Evolutionary conservation across 1,140 invertebrate genomes (phyloP), one percentile per base, ranked within the genome.

Genomic region (Caenorhabditis remanei): DNA sequence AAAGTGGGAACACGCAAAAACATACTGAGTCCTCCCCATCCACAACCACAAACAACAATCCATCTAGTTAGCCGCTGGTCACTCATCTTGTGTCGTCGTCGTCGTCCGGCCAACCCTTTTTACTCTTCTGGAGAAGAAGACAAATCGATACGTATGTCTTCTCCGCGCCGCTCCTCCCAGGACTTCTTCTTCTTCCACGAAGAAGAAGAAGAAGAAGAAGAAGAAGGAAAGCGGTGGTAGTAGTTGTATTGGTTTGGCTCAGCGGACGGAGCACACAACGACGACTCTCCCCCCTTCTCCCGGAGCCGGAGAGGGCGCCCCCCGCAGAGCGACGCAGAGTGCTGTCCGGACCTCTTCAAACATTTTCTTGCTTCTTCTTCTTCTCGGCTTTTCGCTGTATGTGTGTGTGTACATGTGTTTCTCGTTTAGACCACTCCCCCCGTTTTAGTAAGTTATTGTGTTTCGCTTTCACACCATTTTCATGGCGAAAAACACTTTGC

Each of bases 141-240:
- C 71, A 79, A 79, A 79, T 79, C 71, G 71, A 79, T 79, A 86
- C 61, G 16, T 84, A 21, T 58, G 87, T 61, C 56, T 16, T 19
- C 40, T 83, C 61, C 71, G 83, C 84, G 63, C 61, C 71, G 63
- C 67, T n/a, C 58, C 46, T 32, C 32, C 32, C 32, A 32, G 32
- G 32, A 32, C 32, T 32, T 32, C 56, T 13, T 53, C 65, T 19
- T 86, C 40, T 50, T 63, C 24, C 9, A 63, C 55, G 90, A 85
- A 61, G 87, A 56, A 56, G 63, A 79, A 8, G 85, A 86, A 24
- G 90, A 85, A 55, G 21, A 84, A 11, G 71, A 43, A 58, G 88
- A 88, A 41, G 84, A 14, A 48, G 9, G 46, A 61, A 50, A 53
- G 41, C 24, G 21, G 16, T 40, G 86, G 40, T 32, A 56, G 41